Base-by-base conservation (phyloP, 2,888 invertebrate genomes). In the Drosophila lacicola region DNA sequence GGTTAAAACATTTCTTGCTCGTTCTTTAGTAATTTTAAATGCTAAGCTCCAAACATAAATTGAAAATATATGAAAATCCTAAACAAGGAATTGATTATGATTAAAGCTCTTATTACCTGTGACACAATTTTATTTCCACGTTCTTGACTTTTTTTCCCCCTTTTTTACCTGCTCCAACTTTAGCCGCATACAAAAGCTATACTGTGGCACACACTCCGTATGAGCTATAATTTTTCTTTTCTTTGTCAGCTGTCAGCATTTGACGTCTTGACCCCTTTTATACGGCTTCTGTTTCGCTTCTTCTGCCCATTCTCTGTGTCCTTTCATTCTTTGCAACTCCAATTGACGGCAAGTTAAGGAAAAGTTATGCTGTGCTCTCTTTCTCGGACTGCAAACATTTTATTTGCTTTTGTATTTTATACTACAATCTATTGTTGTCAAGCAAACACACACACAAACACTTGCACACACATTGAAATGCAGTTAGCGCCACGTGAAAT, bases 401-500 rank as follows among this genome's bases (percentile, higher is more conserved):
- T 49, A 33, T 53, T 45, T 58, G 46, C 37, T 41, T 50, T 50
- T 49, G 34, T 41, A 4, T 61, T 42, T 46, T 44, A 39, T 44
- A 36, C 41, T 37, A 29, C 9, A 42, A 62, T 36, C 56, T 60
- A 56, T 60, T 54, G 53, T 69, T 53, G 41, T 53, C 9, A 67
- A 44, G 53, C 57, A 14, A 17, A 47, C 33, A 54, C 10, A 50
- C 36, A 60, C 4, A 37, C 5, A 37, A 6, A 44, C 13, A 65
- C 29, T 19, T 14, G 49, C 25, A 66, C 14, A 71, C 8, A 5
- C 41, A 45, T 64, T 17, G 25, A 50, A 57, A 42, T 60, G 42
- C 50, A 51, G 58, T 65, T 54, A 66, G 66, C 61, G 72, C 68
- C 68, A 62, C 54, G 61, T 55, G 61, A 62, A 73, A 47, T 36